Percentiles rank a stretch among this genome's conserved stretches.
phyloP scores from a whole-genome alignment of 1,140 invertebrate species.

The Heliconius nattereri region DNA sequence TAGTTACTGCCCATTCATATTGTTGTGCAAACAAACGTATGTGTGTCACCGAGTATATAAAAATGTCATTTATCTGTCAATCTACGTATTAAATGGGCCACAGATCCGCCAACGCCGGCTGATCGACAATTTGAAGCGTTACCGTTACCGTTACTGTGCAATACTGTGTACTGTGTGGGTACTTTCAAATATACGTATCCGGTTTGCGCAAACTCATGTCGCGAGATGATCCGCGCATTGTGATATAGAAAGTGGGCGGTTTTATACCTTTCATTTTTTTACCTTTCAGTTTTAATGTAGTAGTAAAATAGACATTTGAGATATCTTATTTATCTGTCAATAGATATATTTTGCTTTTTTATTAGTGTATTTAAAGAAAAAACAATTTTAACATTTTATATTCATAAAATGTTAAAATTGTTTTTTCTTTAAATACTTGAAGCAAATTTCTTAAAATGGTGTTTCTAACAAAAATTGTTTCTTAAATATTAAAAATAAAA shows the following conservation, averaged over 20 bases:
- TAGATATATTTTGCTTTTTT: neutral
- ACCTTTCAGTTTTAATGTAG: neutral
- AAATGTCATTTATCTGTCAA: slow-evolving; percentile 20
- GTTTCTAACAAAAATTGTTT: too few relatives aligned
- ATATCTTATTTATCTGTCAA: neutral
- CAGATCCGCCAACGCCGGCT: slow-evolving; percentile 28
- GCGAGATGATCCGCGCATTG: slow-evolving; percentile 44
- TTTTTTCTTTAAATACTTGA: too few relatives aligned
- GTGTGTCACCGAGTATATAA: neutral
- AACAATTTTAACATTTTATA: too few relatives aligned
- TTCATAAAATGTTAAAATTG: too few relatives aligned
- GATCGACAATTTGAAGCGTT: slow-evolving; percentile 13
- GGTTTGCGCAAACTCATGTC: slow-evolving; percentile 56
- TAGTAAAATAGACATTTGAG: neutral
- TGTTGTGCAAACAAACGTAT: slow-evolving; percentile 11
- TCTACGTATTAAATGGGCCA: slow-evolving; percentile 20
- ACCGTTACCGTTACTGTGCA: slow-evolving; percentile 17
- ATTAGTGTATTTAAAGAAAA: too few relatives aligned
- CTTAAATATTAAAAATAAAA: too few relatives aligned
- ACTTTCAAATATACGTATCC: slow-evolving; percentile 48
- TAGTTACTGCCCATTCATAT: neutral
- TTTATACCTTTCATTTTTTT: slow-evolving; percentile 35
- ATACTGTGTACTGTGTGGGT: slow-evolving; percentile 19
- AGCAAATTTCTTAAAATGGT: too few relatives aligned
- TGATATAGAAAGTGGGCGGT: slow-evolving; percentile 44